A percentile compares a stretch with the other conserved stretches of the same genome.
These are phyloP conservation scores for Okamejei kenojei DNA, from an alignment of 2,797 vertebrate species.

Conservation along the genomic window DNA sequence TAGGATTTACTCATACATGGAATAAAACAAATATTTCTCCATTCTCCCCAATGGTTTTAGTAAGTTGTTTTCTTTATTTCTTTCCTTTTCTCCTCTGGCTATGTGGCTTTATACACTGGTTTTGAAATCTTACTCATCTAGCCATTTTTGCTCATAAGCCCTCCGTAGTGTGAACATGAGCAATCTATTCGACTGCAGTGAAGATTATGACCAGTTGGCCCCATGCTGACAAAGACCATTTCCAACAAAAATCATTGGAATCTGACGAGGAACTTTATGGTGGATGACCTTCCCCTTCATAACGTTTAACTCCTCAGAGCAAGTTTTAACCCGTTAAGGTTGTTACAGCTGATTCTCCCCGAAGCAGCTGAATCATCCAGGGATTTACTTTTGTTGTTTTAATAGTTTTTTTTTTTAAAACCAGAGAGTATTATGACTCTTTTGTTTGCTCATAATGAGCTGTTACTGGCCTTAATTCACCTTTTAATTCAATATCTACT, in stretches of 20 bases:
- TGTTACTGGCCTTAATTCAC: background rate
- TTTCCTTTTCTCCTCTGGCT: no score
- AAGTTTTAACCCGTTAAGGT: background rate
- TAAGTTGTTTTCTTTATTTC: no score
- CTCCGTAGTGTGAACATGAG: no score
- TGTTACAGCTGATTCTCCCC: no score
- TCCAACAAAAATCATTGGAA: background rate
- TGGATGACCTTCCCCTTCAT: background rate
- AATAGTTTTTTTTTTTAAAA: no score
- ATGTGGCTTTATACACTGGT: no score
- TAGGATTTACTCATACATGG: no score
- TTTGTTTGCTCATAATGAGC: background rate
- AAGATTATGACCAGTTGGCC: background rate
- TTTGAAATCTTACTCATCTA: no score
- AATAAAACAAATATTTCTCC: no score
- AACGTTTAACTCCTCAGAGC: background rate
- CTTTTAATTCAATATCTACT: background rate
- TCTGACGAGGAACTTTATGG: background rate
- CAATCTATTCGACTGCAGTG: no score
- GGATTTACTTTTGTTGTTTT: background rate
- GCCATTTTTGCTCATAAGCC: no score
- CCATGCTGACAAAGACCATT: background rate
- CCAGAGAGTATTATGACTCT: background rate
- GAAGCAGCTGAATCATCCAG: background rate
- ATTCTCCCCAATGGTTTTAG: no score